phyloP scores from a whole-genome alignment of 2,888 invertebrate genomes.

The Cephonodes hylas region DNA sequence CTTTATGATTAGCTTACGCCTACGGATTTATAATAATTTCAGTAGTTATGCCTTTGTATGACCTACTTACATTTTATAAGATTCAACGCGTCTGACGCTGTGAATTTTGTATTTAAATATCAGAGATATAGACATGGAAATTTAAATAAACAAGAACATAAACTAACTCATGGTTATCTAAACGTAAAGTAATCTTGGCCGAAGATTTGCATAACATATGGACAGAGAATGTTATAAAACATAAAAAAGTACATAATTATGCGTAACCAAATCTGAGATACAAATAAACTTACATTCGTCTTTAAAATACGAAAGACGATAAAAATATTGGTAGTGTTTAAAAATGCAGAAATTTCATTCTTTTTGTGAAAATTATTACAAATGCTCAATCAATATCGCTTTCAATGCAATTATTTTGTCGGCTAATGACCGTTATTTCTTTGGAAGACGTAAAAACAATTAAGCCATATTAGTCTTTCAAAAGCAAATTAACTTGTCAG shows the following conservation, averaged over 20 bases:
- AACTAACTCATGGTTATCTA: conserved; percentile 10
- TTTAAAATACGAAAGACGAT: not conserved
- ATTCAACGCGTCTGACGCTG: not conserved
- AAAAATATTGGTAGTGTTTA: not conserved
- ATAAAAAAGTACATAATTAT: not conserved
- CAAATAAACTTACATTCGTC: not conserved
- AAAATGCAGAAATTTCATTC: not conserved
- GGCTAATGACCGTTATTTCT: conserved; percentile 13
- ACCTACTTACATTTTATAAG: conserved; percentile 6
- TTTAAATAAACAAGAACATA: conserved; percentile 11
- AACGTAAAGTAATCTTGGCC: not conserved
- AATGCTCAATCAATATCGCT: conserved; percentile 24
- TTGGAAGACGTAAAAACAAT: conserved; percentile 23
- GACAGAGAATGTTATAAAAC: not conserved
- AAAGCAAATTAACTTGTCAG: conserved; percentile 47
- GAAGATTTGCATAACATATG: conserved; percentile 10
- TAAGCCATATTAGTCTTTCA: conserved; percentile 29
- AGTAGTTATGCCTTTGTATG: conserved; percentile 6
- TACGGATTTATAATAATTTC: conserved; percentile 8
- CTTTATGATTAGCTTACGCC: not conserved
- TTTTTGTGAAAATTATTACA: conserved; percentile 8
- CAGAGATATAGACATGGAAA: conserved; percentile 7
- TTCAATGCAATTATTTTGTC: conserved; percentile 26
- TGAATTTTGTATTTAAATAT: conserved; percentile 6
- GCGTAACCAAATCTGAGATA: not conserved